phyloP scores from a whole-genome alignment of 2,113 vertebrate genomes.

The Ageneiosus marmoratus region DNA sequence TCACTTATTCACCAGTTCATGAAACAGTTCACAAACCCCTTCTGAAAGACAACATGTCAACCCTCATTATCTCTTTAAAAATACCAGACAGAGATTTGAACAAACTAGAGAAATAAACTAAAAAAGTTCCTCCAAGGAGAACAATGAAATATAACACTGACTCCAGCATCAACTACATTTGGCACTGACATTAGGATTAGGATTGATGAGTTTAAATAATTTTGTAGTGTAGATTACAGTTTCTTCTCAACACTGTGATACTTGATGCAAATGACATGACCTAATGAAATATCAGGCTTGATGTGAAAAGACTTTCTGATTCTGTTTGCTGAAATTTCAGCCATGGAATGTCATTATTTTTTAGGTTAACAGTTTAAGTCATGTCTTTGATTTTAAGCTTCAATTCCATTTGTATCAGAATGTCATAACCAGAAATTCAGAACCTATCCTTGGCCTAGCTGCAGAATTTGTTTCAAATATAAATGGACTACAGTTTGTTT shows the following conservation, averaged over 20 bases:
- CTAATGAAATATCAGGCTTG: conserved; percentile 48
- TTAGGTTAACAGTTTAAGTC: background rate
- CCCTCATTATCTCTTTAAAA: background rate
- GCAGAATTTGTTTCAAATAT: background rate
- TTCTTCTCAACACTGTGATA: conserved; percentile 29
- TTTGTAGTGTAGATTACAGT: conserved; percentile 34
- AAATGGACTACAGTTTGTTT: background rate
- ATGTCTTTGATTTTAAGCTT: background rate
- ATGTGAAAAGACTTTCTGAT: conserved; percentile 48
- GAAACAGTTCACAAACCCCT: background rate
- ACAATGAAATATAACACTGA: conserved; percentile 17
- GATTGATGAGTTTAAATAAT: conserved; percentile 45
- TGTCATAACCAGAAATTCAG: background rate
- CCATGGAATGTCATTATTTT: background rate
- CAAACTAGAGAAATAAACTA: conserved; percentile 7
- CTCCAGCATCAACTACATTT: conserved; percentile 41
- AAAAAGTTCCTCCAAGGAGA: conserved; percentile 46
- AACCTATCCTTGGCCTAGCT: background rate
- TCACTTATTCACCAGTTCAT: conserved; percentile 19
- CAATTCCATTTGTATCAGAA: background rate
- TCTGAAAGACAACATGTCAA: background rate
- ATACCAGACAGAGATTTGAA: background rate
- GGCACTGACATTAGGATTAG: conserved; percentile 48
- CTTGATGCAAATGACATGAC: conserved; percentile 42
- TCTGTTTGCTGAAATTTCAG: background rate